phyloP scores from a whole-genome alignment of 2,888 invertebrate genomes.

The Yponomeuta plumbellus region DNA sequence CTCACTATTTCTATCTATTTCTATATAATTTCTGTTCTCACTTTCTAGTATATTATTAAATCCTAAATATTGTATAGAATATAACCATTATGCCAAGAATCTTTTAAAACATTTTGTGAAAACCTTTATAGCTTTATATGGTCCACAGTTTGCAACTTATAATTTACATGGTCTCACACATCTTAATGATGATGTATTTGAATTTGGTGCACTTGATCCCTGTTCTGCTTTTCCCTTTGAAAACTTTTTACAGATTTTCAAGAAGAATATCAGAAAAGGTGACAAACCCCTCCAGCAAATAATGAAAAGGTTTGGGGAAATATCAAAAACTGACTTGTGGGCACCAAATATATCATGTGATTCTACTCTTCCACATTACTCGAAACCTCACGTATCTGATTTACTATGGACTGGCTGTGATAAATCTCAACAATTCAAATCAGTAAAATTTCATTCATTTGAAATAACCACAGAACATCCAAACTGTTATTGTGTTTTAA shows the following conservation, averaged over 20 bases:
- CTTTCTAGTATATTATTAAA: conserved; percentile 7
- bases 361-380: too few relatives aligned
- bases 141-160: conserved; percentile 20
- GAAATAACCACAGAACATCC: too few relatives aligned
- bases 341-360: too few relatives aligned
- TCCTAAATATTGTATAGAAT: conserved; percentile 17
- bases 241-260: conserved; percentile 22
- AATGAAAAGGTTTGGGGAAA: conserved; percentile 21
- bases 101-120: conserved; percentile 20
- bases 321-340: conserved; percentile 15
- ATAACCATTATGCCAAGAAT: conserved; percentile 17
- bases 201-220: conserved; percentile 25
- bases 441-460: too few relatives aligned
- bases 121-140: conserved; percentile 20
- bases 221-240: conserved; percentile 25
- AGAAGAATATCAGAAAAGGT: conserved; percentile 37
- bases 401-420: too few relatives aligned
- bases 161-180: conserved; percentile 23
- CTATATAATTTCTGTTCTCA: too few relatives aligned
- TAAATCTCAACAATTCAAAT: too few relatives aligned
- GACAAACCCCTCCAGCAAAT: conserved; percentile 38
- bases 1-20: conserved; percentile 1
- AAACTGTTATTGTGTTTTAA: too few relatives aligned
- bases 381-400: too few relatives aligned
- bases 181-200: conserved; percentile 22